These are phyloP conservation scores for Leptobrachium leishanense DNA, from an alignment of 2,113 vertebrate genomes.

Conservation along the genomic window DNA sequence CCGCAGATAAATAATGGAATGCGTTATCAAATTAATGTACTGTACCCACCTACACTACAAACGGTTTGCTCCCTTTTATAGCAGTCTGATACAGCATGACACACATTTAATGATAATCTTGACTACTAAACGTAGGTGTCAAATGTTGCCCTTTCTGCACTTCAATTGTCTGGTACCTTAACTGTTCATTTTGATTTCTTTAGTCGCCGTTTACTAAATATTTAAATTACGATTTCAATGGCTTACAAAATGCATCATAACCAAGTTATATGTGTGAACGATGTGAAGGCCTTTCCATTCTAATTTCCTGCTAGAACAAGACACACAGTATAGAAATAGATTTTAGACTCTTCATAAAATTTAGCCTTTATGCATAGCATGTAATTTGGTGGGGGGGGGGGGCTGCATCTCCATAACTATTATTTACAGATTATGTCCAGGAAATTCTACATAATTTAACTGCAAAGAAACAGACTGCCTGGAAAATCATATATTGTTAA, in stretches of 20 bases:
- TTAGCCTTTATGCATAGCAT: slow-evolving; percentile 42
- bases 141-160: slow-evolving; percentile 2
- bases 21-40: slow-evolving; percentile 28
- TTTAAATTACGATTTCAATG: too few relatives aligned
- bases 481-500: slow-evolving; percentile 36
- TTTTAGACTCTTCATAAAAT: slow-evolving; percentile 19
- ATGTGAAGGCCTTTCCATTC: too few relatives aligned
- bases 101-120: slow-evolving; percentile 41
- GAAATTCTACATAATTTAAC: slow-evolving; percentile 39
- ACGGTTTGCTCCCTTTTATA: slow-evolving; percentile 21
- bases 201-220: too few relatives aligned
- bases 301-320: too few relatives aligned
- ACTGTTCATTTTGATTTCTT: background rate
- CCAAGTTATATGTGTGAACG: too few relatives aligned
- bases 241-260: too few relatives aligned
- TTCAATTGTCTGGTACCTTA: slow-evolving; percentile 3
- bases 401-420: slow-evolving; percentile 24
- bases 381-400: slow-evolving; percentile 48
- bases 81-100: slow-evolving; percentile 30
- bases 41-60: slow-evolving; percentile 11
- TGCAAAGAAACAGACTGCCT: slow-evolving; percentile 31
- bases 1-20: slow-evolving; percentile 33
- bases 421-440: slow-evolving; percentile 32
- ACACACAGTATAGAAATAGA: too few relatives aligned
- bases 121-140: slow-evolving; percentile 14